These are phyloP conservation scores for Phallusia fumigata DNA, from an alignment of 23 tunicate species.

Conservation along the genomic window DNA sequence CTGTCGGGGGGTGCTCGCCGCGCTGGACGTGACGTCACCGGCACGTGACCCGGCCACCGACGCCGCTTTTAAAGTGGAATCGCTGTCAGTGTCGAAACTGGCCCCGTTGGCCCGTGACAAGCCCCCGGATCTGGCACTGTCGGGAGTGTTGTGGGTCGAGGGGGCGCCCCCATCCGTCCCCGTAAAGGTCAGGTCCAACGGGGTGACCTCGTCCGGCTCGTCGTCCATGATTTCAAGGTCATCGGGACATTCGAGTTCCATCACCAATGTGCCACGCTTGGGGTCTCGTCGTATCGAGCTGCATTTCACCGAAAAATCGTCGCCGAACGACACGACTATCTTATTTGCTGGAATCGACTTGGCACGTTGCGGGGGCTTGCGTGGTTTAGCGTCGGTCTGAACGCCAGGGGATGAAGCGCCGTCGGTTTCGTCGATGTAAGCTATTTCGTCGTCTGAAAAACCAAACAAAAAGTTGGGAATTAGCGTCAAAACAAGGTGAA, in stretches of 20 bases:
- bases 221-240: background rate
- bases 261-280: slow-evolving; percentile 10
- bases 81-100: slow-evolving; percentile 16
- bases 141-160: slow-evolving; percentile 1
- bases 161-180: background rate
- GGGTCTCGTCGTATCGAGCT: slow-evolving; percentile 10
- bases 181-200: background rate
- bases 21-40: slow-evolving; percentile 2
- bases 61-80: slow-evolving; percentile 8
- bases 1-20: slow-evolving; percentile 13
- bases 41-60: background rate
- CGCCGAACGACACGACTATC: background rate
- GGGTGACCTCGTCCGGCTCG: background rate
- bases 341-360: slow-evolving; percentile 19
- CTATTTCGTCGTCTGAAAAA: background rate
- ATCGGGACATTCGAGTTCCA: slow-evolving; percentile 16
- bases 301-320: slow-evolving; percentile 2
- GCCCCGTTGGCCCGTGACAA: background rate
- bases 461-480: background rate
- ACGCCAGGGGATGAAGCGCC: background rate
- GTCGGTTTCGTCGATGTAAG: slow-evolving; percentile 3
- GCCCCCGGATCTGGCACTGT: background rate
- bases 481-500: too few species aligned
- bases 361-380: slow-evolving; percentile 27
- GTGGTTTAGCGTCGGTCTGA: background rate